Evolutionary conservation across 2,797 vertebrate genomes (phyloP), one percentile per base, ranked within the genome.

Genomic region (Eutrigla gurnardus): DNA sequence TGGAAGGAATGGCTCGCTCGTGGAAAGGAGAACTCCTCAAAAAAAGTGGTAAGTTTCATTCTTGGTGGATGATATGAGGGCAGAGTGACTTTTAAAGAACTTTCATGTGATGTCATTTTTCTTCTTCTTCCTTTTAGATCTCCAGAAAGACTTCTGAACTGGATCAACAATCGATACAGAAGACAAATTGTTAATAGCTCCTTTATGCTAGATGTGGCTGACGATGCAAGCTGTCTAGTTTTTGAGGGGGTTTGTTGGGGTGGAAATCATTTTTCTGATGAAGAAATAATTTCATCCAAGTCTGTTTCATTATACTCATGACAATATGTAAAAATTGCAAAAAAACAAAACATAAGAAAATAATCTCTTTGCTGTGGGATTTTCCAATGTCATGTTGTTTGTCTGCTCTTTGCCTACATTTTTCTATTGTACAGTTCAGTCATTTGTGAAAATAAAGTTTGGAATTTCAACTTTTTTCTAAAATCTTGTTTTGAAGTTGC

Each of bases 1-100:
- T 99, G 86, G 97, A 98, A 76, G 93, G 87, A 42, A 70, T 99
- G 91, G 95, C 96, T 65, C 91, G 58, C 0, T 89, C 93, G 1
- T 91, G 95, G 81, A 96, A 94, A 91, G 96, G 96, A 80, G 94
- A 97, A 81, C 94, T 95, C 87, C 93, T 97, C 18, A 93, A 73
- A 67, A 95, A 89, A 47, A 99, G 96, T 11, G 98, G 97, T 98
- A 80, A 59, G 95, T 87, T 78, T 50, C 46, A 13, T 35, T 47
- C 42, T 46, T 4, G 3, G 0, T 10, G 2, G 8, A 59, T 69
- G 40, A 42, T 42, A 59, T 54, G 0, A 50, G 6, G 15, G 43
- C 5, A 7, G 18, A 50, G 25, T 0, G 25, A 33, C 52, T 14
- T 63, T 52, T 69, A 0, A 0, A 70, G 1, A 5, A 17, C 10